phyloP scores from a whole-genome alignment of 2,888 invertebrate genomes.

The Philopedon plagiatum region DNA sequence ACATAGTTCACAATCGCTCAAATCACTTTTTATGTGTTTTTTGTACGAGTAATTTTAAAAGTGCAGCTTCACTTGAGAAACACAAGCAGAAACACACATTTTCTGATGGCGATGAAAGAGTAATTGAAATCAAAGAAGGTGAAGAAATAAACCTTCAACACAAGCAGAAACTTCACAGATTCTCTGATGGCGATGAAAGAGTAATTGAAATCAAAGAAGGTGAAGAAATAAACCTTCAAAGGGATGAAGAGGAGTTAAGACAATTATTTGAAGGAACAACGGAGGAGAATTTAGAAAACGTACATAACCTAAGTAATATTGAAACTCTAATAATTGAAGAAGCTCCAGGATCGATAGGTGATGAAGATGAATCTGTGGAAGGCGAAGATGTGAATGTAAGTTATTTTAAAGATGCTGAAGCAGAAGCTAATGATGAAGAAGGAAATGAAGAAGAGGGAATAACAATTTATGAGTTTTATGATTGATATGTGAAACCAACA shows the following conservation, averaged over 20 bases:
- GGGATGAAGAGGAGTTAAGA: not conserved
- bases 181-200: not conserved
- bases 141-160: not conserved
- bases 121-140: not conserved
- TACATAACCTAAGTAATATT: not conserved
- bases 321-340: conserved; percentile 21
- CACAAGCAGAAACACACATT: conserved; percentile 3
- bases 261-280: not conserved
- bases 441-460: conserved; percentile 21
- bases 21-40: not conserved
- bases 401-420: not conserved
- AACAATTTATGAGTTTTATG: conserved; percentile 29
- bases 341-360: not conserved
- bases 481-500: no score
- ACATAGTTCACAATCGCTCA: not conserved
- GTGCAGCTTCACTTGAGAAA: not conserved
- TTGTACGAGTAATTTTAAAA: not conserved
- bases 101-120: not conserved
- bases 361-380: not conserved
- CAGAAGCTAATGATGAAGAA: not conserved
- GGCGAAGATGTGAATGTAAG: not conserved
- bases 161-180: not conserved
- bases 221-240: not conserved
- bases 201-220: not conserved
- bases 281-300: not conserved